Percentiles rank a stretch among this genome's conserved stretches.
Evolutionary conservation across 1,140 invertebrate genomes (phyloP).

Genomic region (Catajapyx aquilonaris): DNA sequence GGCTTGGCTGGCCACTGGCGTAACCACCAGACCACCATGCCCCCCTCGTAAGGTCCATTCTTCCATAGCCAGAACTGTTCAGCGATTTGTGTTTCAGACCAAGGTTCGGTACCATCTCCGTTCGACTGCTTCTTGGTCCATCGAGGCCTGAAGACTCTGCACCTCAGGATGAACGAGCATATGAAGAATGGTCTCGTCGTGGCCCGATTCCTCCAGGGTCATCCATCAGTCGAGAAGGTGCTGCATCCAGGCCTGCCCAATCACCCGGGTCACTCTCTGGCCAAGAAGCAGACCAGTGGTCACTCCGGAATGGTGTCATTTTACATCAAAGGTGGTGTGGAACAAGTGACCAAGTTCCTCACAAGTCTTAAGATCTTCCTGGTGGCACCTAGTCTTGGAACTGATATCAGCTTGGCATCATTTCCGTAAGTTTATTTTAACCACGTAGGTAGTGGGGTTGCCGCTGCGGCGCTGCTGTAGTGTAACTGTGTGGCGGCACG

Average conservation of each 20-base stretch:
- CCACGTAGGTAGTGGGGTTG: too few relatives aligned
- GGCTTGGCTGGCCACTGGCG: too few relatives aligned
- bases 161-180: constrained; percentile 37
- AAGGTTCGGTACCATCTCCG: constrained; percentile 36
- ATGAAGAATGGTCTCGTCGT: constrained; percentile 32
- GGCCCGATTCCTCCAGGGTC: constrained; percentile 32
- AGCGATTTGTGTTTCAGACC: constrained; percentile 20
- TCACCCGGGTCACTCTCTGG: constrained; percentile 39
- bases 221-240: constrained; percentile 30
- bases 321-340: constrained; percentile 29
- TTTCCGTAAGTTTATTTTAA: constrained; percentile 16
- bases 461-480: too few relatives aligned
- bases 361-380: constrained; percentile 23
- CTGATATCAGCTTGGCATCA: constrained; percentile 29
- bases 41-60: too few relatives aligned
- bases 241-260: constrained; percentile 26
- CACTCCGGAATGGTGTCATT: constrained; percentile 37
- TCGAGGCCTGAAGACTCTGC: constrained; percentile 37
- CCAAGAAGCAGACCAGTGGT: constrained; percentile 31
- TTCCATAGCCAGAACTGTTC: too few relatives aligned
- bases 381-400: constrained; percentile 35
- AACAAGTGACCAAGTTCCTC: constrained; percentile 27
- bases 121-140: constrained; percentile 43
- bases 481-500: too few relatives aligned
- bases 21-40: too few relatives aligned